Evolutionary conservation across 2,888 invertebrate genomes (phyloP), one percentile per base, ranked within the genome.

Genomic region (Pandemis corylana): DNA sequence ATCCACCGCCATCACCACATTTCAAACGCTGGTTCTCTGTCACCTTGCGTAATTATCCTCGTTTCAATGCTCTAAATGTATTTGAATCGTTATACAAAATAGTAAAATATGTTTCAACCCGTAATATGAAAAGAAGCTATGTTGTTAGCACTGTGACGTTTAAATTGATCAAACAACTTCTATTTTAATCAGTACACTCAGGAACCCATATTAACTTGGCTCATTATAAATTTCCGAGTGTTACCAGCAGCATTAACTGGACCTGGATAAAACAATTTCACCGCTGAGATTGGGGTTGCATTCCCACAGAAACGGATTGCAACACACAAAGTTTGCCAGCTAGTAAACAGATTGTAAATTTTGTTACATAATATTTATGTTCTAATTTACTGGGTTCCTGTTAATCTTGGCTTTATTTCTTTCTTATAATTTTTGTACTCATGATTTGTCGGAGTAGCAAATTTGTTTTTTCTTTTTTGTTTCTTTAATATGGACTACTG

Each of bases 161-260:
- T 46, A 12, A 12, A 10, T 12, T 5, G 4, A n/a, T 7, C 51
- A 51, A 51, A 51, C 51, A 51, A 6, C n/a, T 13, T n/a, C 5
- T n/a, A 6, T 51, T 51, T 51, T 51, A 51, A 51, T 51, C n/a
- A 51, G 51, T 51, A 1, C 13, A 51, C 51, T 51, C 51, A 51
- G 13, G n/a, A 51, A n/a, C 51, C 13, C n/a, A 5, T 4, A 51
- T 51, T 51, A 51, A n/a, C n/a, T n/a, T 5, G n/a, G n/a, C n/a
- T n/a, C 4, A n/a, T n/a, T n/a, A 51, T 13, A 51, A 51, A 51
- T 51, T 20, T 51, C n/a, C 51, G 12, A n/a, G 51, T 51, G 6
- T 51, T 51, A n/a, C 51, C 46, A n/a, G 51, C n/a, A 51, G 51
- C 13, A 51, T 51, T 51, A 51, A 51, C 51, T n/a, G n/a, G n/a